Base-by-base conservation (phyloP, 1,140 invertebrate species). In the Neoseiulus cucumeris region DNA sequence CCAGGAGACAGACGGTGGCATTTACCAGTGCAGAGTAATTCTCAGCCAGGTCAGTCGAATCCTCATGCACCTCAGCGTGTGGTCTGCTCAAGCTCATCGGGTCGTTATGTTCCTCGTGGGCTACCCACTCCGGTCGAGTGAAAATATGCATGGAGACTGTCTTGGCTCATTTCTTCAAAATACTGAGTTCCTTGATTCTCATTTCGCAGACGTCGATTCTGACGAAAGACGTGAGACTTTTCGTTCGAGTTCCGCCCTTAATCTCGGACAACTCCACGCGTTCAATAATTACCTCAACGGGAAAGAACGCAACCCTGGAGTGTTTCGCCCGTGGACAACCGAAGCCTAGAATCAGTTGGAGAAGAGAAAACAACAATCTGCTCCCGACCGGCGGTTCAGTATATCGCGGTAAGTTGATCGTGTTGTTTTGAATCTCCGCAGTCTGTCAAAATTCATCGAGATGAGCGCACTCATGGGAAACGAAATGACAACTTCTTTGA, bases 201-300 rank as follows among this genome's bases (percentile, higher is more conserved):
- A 25, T 44, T 65, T 17, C 28, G 14, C 29, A 51, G 39, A 25
- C 22, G 17, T 59, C 51, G 1, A 59, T 59, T 20, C 51, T 59
- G n/a, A 65, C 68, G 12, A 51, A 66, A 25, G 67, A 68, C 66
- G 47, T 67, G 14, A 55, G 64, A 41, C 29, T 70, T 55, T 67
- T 59, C 45, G 70, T 70, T 2, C 30, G 42, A 42, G 70, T 87
- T 65, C 88, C 87, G 7, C 90, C 91, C 0, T 82, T 91, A 67
- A 93, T 94, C 69, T 89, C 86, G 7, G 90, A 93, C 73, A 93
- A 93, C 74, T 91, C 88, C 0, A 92, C 90, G 0, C 79, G 89
- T 68, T 87, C 87, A 5, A 72, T 89, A 2, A 86, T 92, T 12
- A 86, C 87, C 0, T 86, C 83, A 68, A 87, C 91, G 75, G 84